Evolutionary conservation across 2,888 invertebrate species (phyloP), one percentile per base, ranked within the genome.

Genomic region (Neuroscelio doddi): DNA sequence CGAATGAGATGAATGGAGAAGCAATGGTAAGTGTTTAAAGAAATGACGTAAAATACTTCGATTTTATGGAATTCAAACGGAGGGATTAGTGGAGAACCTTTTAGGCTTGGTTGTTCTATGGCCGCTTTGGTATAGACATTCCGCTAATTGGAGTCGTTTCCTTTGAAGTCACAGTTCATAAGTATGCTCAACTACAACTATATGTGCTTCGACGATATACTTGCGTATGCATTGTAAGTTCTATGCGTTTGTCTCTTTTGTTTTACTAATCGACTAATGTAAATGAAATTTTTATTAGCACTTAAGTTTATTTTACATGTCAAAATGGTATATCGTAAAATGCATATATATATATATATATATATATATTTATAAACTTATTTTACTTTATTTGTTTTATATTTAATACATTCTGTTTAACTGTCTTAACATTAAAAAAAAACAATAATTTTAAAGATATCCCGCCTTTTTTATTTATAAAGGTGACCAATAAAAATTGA

Each of bases 101-200:
- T 65, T 63, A 62, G 64, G 64, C 57, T 68, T 51, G 61, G 57
- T 63, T 59, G 58, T 68, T 62, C 50, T 61, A 53, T 50, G 57
- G 58, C 57, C 63, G 69, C 50, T 59, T 68, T 67, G 61, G 61
- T 56, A 64, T 66, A 68, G 66, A 65, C 65, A 69, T 68, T 65
- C 56, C 65, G 63, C 69, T 73, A 71, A 73, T 73, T 73, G 70
- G 70, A 71, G 69, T 70, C 70, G 68, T 71, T 70, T 68, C 67
- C 69, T 73, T 71, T 71, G 64, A 64, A 59, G 64, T 64, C 64
- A 58, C 64, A 58, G 64, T 58, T 44, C 51, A 59, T 64, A 65
- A 61, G 69, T 70, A 68, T 67, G 66, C 66, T 61, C 64, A 68
- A 62, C 67, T 64, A 67, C 62, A 56, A 52, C 46, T 56, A 49